phyloP scores from a whole-genome alignment of 2,113 vertebrate genomes.

The Coracopsis vasa region DNA sequence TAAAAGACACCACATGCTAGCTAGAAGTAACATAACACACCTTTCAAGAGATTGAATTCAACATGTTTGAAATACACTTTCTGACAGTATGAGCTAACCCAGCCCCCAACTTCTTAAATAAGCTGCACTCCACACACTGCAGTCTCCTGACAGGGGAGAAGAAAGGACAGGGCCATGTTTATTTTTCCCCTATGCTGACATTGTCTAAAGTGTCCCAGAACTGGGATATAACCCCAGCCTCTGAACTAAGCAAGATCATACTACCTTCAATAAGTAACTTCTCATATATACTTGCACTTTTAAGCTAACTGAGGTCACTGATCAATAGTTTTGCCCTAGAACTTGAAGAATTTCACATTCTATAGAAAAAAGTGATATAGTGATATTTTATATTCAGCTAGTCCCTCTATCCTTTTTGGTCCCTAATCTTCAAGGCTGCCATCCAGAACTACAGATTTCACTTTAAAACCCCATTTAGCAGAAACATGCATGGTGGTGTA shows the following conservation, averaged over 20 bases:
- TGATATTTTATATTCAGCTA: neutral
- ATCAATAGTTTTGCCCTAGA: neutral
- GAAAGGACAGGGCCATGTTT: neutral
- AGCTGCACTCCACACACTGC: neutral
- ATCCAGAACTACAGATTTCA: neutral
- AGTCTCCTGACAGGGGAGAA: neutral
- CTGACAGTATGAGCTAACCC: neutral
- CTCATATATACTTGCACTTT: neutral
- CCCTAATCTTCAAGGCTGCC: neutral
- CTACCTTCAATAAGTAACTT: neutral
- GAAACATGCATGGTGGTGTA: neutral
- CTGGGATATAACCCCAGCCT: neutral
- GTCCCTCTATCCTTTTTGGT: neutral
- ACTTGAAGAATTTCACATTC: neutral
- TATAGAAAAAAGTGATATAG: neutral
- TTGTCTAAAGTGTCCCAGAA: neutral
- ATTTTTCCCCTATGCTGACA: neutral
- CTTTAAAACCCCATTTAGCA: neutral
- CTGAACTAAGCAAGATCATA: neutral
- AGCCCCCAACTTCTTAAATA: neutral
- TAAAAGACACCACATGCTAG: fast-evolving
- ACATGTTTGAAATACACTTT: neutral
- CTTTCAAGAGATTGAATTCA: neutral
- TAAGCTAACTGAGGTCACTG: neutral
- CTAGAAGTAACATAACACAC: neutral